Evolutionary conservation across 2,797 vertebrate genomes (phyloP).

Genomic region (Gallirallus australis): DNA sequence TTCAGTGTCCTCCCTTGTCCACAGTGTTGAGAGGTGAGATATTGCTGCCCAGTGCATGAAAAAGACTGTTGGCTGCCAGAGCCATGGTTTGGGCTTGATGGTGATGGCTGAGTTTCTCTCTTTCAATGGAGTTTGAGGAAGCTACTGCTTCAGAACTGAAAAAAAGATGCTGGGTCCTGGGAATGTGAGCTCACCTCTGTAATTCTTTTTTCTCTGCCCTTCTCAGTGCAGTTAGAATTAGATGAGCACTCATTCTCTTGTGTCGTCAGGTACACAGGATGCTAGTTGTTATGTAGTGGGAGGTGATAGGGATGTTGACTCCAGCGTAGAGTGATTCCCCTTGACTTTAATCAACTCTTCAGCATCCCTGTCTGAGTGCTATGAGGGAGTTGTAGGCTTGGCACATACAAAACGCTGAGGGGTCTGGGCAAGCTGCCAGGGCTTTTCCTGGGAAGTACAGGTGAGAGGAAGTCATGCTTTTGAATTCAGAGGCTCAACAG

Average conservation of each 20-base stretch:
- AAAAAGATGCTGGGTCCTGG: neutral
- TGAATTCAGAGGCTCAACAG: neutral
- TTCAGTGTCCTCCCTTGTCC: neutral
- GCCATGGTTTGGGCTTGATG: neutral
- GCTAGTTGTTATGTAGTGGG: neutral
- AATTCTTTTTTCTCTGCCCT: neutral
- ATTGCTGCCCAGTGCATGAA: neutral
- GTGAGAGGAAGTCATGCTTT: neutral
- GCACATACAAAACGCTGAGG: neutral
- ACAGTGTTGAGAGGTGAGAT: neutral
- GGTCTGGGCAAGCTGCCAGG: neutral
- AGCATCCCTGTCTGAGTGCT: neutral
- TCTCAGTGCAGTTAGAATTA: neutral
- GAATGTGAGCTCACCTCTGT: neutral
- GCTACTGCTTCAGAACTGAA: neutral
- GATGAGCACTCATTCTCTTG: neutral
- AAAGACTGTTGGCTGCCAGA: neutral
- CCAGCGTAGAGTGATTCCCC: neutral
- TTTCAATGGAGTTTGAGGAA: neutral
- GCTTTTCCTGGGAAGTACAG: neutral
- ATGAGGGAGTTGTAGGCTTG: neutral
- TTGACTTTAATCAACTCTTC: neutral
- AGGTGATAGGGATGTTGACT: accelerated
- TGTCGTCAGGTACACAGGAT: neutral
- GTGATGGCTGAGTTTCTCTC: neutral